These are phyloP conservation scores for Notamacropus eugenii DNA, from an alignment of 2,797 vertebrate genomes.

Conservation along the genomic window DNA sequence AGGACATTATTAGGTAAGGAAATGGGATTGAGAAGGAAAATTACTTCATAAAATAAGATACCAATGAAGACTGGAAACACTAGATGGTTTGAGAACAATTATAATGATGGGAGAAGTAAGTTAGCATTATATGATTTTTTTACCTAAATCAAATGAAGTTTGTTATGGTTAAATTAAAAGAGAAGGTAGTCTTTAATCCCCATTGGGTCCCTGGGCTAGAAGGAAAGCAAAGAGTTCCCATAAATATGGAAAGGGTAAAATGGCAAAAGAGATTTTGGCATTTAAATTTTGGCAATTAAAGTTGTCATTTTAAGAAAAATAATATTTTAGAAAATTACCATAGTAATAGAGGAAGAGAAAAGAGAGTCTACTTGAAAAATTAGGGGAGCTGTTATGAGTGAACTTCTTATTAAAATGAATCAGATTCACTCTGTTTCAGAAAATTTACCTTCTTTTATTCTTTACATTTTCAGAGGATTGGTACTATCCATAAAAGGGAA, in stretches of 20 bases:
- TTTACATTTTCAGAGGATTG: constrained; percentile 9
- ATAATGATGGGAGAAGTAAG: background rate
- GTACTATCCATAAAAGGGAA: constrained; percentile 18
- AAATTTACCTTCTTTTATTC: background rate
- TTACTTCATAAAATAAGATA: background rate
- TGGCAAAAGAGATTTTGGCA: background rate
- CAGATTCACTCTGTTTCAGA: background rate
- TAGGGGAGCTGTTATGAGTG: background rate
- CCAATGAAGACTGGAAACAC: background rate
- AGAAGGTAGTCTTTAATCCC: background rate
- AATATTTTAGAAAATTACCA: background rate
- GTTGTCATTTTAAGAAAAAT: background rate
- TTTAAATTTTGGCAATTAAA: background rate
- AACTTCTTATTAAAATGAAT: constrained; percentile 4
- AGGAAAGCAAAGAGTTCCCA: background rate
- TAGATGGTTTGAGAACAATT: background rate
- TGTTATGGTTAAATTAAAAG: background rate
- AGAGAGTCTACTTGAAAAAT: background rate
- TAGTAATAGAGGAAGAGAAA: background rate
- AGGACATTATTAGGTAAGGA: background rate
- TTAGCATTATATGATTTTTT: background rate
- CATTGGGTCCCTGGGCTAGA: background rate
- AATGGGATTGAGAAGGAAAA: background rate
- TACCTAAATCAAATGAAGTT: constrained; percentile 16
- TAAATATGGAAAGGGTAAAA: background rate